These are phyloP conservation scores for Cirrhinus mrigala DNA, from an alignment of 2,797 vertebrate genomes.

Conservation along the genomic window DNA sequence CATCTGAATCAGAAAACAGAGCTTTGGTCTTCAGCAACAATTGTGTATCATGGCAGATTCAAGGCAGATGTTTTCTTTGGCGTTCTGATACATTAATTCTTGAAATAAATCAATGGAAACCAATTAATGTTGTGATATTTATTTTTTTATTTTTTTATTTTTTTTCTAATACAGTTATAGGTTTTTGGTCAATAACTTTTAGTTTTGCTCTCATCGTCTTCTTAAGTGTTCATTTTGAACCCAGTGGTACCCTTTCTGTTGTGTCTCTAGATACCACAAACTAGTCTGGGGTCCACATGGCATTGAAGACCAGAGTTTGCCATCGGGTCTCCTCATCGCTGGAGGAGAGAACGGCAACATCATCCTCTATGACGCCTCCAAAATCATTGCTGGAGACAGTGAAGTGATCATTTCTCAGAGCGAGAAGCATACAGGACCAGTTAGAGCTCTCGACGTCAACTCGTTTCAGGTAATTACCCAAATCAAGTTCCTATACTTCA, in stretches of 20 bases:
- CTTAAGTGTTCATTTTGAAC: neutral
- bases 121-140: neutral
- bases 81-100: neutral
- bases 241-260: neutral
- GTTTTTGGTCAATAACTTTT: too few species aligned
- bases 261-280: constrained; percentile 89
- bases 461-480: constrained; percentile 86
- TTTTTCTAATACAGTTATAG: neutral
- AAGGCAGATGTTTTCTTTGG: neutral
- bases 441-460: constrained; percentile 93
- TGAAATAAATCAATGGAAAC: neutral
- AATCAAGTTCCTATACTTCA: neutral
- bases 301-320: constrained; percentile 73
- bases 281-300: constrained; percentile 92
- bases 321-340: constrained; percentile 90
- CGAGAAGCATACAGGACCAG: constrained; percentile 90
- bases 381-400: constrained; percentile 86
- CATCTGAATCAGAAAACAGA: neutral
- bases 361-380: constrained; percentile 92
- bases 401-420: constrained; percentile 92
- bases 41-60: too few species aligned
- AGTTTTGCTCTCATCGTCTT: neutral
- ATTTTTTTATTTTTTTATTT: too few species aligned
- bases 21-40: too few species aligned
- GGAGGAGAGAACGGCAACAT: constrained; percentile 95